phyloP scores from a whole-genome alignment of 1,140 invertebrate genomes.

The Panonychus citri region DNA sequence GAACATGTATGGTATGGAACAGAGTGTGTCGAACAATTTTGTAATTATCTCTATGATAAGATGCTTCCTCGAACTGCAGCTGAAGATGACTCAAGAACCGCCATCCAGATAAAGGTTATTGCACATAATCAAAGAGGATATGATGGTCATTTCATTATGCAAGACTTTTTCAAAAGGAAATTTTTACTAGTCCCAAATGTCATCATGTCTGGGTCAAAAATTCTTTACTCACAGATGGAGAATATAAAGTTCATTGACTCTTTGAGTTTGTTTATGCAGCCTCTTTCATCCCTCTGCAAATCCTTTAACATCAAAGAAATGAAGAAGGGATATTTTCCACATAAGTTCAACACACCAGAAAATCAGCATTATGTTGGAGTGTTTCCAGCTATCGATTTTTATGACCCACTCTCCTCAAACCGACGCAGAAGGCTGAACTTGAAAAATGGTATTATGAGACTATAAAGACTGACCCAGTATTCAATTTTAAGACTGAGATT shows the following conservation, averaged over 20 bases:
- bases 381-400: not conserved
- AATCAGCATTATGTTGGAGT: not conserved
- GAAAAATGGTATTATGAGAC: slow-evolving; percentile 1
- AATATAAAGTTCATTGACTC: slow-evolving; percentile 1
- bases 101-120: not conserved
- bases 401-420: slow-evolving; percentile 1
- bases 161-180: not conserved
- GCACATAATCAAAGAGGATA: slow-evolving; percentile 1
- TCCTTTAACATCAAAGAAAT: not conserved
- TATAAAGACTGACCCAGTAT: not conserved
- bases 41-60: not conserved
- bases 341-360: not conserved
- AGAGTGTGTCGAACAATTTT: not conserved
- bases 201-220: not conserved
- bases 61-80: not conserved
- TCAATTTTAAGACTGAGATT: not conserved
- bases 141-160: not conserved
- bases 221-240: not conserved
- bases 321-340: slow-evolving; percentile 5
- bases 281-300: not conserved
- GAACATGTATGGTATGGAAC: not conserved
- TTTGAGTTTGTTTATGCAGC: slow-evolving; percentile 1
- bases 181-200: not conserved
- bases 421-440: slow-evolving; percentile 1
- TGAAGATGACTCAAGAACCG: not conserved